These are phyloP conservation scores for Conger conger DNA, from an alignment of 2,113 vertebrate species.

Conservation along the genomic window DNA sequence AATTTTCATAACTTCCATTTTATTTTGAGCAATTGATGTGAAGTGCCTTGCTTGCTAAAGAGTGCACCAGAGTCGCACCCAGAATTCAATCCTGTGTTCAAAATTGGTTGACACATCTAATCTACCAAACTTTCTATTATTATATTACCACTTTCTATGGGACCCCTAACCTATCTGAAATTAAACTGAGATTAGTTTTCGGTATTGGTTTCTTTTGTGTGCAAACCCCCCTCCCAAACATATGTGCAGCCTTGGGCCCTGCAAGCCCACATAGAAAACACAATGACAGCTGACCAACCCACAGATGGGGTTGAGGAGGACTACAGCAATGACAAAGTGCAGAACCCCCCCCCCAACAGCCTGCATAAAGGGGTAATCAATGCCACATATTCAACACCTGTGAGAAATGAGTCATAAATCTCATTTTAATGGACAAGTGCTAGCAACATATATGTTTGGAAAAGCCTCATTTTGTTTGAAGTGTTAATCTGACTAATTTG, in stretches of 20 bases:
- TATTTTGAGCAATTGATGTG: background rate
- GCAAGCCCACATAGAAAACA: background rate
- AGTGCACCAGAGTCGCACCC: background rate
- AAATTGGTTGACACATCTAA: background rate
- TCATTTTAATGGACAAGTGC: background rate
- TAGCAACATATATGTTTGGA: background rate
- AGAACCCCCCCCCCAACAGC: background rate
- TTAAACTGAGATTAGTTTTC: background rate
- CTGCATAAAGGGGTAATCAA: background rate
- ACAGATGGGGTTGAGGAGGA: background rate
- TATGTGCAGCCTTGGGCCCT: conserved; percentile 13
- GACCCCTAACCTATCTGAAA: background rate
- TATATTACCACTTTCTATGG: background rate
- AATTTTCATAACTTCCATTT: background rate
- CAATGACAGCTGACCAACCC: background rate
- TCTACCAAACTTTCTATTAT: background rate
- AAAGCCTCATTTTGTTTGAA: too few relatives aligned
- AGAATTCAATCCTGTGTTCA: too few relatives aligned
- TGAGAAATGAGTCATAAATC: background rate
- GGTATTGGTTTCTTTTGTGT: background rate
- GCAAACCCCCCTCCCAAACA: conserved; percentile 8
- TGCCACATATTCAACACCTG: background rate
- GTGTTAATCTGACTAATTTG: background rate
- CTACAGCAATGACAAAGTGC: background rate
- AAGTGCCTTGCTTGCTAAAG: background rate